Evolutionary conservation across 2,888 invertebrate species (phyloP), one percentile per base, ranked within the genome.

Genomic region (Barypeithes pellucidus): DNA sequence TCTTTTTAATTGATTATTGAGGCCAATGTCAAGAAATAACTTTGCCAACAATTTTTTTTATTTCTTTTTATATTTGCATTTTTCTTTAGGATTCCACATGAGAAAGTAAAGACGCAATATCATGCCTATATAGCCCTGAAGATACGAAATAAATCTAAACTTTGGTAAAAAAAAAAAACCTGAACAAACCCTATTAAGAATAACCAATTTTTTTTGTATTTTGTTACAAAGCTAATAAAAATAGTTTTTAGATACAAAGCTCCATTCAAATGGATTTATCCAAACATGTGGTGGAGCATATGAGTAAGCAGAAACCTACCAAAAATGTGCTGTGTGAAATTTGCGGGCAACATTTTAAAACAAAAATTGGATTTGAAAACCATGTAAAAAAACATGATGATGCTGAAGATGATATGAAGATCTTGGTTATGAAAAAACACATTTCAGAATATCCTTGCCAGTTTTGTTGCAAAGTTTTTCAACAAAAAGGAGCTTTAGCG

Each of bases 281-380:
- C 22, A 75, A 74, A 68, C 73, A 73, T 66, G 57, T 65, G 20
- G 50, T 20, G 12, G 59, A 75, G 41, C 52, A 67, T 12, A 45
- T 61, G 39, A 70, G 60, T 62, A 65, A 70, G 52, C n/a, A 29
- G 36, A 71, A 73, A 50, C 65, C 69, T 1, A 14, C 59, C 12
- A 63, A 72, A 47, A 54, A 59, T 39, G 36, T 71, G 9, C 16
- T 87, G 69, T 89, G 88, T 80, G 88, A 89, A 81, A 85, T 87
- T 63, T 89, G 89, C 81, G 89, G 89, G 0, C 86, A 86, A 54
- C 85, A 85, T 0, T 89, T 88, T 78, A 88, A 88, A 77, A 87
- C 71, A 9, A 67, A 63, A 60, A n/a, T 18, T 12, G 63, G 67
- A 1, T 75, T 87, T 67, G 87, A 87, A 77, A 81, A 83, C 50